Percentiles rank a stretch among this genome's conserved stretches.
Conservation (phyloP, 2,113 vertebrate species). For the Gopherus flavomarginatus region DNA sequence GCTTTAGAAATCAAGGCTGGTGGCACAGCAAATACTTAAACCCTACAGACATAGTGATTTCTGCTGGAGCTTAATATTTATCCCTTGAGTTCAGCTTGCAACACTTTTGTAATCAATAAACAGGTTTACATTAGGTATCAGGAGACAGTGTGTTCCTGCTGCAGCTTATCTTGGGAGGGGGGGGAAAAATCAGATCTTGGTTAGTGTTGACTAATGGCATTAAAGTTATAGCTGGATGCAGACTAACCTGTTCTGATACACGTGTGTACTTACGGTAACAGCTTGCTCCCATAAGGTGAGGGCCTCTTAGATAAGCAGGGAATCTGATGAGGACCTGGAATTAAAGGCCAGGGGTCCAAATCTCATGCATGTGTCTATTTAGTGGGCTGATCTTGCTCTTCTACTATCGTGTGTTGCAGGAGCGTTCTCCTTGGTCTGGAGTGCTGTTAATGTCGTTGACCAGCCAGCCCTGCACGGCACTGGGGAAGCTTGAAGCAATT, state of each 20-base stretch:
- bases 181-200: neutral
- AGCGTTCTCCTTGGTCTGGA: neutral
- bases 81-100: neutral
- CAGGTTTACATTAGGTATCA: slow-evolving; percentile 12
- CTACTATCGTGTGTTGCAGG: fast-evolving
- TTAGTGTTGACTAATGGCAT: neutral
- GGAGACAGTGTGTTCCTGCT: neutral
- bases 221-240: neutral
- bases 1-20: neutral
- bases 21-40: slow-evolving; percentile 23
- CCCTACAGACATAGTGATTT: neutral
- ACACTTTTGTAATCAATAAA: slow-evolving; percentile 7
- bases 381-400: fast-evolving
- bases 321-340: neutral
- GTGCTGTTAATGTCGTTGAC: fast-evolving
- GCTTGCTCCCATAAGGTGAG: neutral
- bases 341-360: neutral
- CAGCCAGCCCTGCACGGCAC: neutral
- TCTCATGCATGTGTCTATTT: fast-evolving
- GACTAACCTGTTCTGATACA: slow-evolving; percentile 3
- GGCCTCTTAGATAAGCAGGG: fast-evolving
- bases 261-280: neutral
- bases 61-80: neutral
- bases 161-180: neutral
- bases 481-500: neutral